Percentiles rank a stretch among this genome's conserved stretches.
phyloP scores from a whole-genome alignment of 2,113 vertebrate genomes.

The Corythaixoides concolor region DNA sequence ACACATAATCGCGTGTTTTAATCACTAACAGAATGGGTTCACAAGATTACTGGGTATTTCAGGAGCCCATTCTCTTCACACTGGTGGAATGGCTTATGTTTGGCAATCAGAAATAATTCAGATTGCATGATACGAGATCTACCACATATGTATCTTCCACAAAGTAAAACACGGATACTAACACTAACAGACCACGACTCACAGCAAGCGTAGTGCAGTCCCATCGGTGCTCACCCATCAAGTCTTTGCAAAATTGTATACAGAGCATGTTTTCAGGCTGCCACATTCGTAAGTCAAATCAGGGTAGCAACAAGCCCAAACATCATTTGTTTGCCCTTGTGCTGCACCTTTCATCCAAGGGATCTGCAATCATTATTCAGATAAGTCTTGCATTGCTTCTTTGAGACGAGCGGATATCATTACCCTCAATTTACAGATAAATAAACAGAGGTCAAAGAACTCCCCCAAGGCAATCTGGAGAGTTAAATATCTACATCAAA shows the following conservation, averaged over 20 bases:
- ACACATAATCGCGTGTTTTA: neutral
- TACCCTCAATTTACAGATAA: neutral
- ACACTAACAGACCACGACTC: neutral
- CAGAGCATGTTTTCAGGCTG: neutral
- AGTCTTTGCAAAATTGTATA: neutral
- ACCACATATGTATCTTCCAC: neutral
- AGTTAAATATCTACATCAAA: neutral
- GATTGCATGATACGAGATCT: neutral
- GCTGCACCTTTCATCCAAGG: neutral
- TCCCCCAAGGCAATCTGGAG: neutral
- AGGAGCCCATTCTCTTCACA: neutral
- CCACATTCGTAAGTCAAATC: neutral
- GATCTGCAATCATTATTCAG: neutral
- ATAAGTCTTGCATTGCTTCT: neutral
- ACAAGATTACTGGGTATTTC: neutral
- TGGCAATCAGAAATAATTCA: neutral
- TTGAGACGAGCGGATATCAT: neutral
- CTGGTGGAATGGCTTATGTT: neutral
- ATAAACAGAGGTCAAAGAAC: neutral
- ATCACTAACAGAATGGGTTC: neutral
- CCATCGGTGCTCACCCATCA: neutral
- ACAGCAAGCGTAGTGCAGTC: neutral
- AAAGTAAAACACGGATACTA: neutral
- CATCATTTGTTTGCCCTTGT: neutral
- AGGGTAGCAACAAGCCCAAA: neutral